These are phyloP conservation scores for Tetheella fluctuosa DNA, from an alignment of 2,888 invertebrate species.

Conservation along the genomic window DNA sequence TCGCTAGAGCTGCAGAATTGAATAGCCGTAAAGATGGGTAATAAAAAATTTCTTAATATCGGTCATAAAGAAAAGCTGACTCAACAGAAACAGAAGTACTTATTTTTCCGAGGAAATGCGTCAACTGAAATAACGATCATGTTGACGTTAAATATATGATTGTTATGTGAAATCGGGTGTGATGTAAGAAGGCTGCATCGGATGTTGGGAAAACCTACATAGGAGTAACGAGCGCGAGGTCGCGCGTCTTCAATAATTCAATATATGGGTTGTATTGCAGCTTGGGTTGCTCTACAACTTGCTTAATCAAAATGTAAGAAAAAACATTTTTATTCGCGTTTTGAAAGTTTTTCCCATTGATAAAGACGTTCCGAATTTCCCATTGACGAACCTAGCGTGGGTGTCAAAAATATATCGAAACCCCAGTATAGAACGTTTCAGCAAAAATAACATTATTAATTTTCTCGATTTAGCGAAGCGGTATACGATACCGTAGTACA, in stretches of 20 bases:
- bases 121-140: not conserved
- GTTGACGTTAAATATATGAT: not conserved
- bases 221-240: not conserved
- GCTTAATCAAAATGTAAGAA: too few species aligned
- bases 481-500: too few species aligned
- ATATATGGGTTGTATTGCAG: not conserved
- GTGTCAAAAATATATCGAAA: too few species aligned
- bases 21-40: not conserved
- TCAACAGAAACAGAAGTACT: not conserved
- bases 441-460: too few species aligned
- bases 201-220: not conserved
- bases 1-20: not conserved
- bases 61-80: not conserved
- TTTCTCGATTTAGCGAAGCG: too few species aligned
- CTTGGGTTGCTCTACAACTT: not conserved
- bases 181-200: not conserved
- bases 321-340: too few species aligned
- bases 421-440: too few species aligned
- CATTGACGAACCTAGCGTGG: too few species aligned
- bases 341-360: too few species aligned
- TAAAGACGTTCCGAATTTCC: too few species aligned
- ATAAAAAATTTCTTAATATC: not conserved
- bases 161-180: not conserved
- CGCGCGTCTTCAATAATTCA: conserved; percentile 4
- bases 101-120: not conserved